phyloP scores from a whole-genome alignment of 2,888 invertebrate genomes.

The Eumacrocentrus americanus region DNA sequence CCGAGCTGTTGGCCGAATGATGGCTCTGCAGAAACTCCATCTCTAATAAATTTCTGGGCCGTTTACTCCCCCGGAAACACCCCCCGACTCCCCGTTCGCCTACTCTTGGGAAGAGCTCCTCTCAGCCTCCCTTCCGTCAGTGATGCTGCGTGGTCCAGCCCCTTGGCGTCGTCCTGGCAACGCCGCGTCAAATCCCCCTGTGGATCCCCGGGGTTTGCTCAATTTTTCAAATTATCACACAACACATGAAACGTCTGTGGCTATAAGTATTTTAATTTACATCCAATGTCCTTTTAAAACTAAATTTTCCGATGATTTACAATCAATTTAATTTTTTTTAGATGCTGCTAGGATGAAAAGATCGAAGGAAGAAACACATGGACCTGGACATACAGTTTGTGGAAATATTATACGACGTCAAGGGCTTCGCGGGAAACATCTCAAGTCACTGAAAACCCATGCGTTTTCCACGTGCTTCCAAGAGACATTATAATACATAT shows the following conservation, averaged over 20 bases:
- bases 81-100: constrained; percentile 47
- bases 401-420: too few species aligned
- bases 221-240: too few species aligned
- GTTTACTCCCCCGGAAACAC: constrained; percentile 55
- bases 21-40: constrained; percentile 62
- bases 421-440: too few species aligned
- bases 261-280: too few species aligned
- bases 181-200: constrained; percentile 46
- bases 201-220: constrained; percentile 32
- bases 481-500: background rate
- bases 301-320: too few species aligned
- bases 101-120: constrained; percentile 17
- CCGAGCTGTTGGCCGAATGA: constrained; percentile 60
- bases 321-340: background rate
- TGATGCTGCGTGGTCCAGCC: constrained; percentile 53
- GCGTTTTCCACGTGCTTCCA: constrained; percentile 25
- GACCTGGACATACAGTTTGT: too few species aligned
- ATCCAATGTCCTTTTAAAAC: too few species aligned
- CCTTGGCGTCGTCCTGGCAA: constrained; percentile 58
- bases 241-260: too few species aligned
- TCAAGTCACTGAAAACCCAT: too few species aligned
- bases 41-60: constrained; percentile 55
- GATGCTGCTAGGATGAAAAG: background rate
- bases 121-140: constrained; percentile 39
- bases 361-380: background rate